Conservation (phyloP, 2,797 vertebrate species). For the Anas bahamensis region DNA sequence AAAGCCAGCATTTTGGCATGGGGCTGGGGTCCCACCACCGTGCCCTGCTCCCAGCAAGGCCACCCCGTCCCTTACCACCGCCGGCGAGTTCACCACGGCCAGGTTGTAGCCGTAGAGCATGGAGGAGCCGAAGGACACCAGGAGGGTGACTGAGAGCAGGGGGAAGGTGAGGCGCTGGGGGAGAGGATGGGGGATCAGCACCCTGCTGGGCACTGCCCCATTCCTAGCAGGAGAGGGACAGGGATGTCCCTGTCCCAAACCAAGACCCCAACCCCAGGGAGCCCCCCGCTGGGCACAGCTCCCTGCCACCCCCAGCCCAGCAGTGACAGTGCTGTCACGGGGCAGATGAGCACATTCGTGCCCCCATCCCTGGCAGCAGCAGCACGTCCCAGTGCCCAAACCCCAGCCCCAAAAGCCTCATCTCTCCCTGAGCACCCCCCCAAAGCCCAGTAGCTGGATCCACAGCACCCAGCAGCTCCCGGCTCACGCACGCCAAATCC, state of each 20-base stretch:
- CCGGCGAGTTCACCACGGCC: conserved; percentile 91
- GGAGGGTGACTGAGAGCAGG: conserved; percentile 84
- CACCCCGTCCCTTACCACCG: conserved; percentile 78
- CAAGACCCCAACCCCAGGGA: fast-evolving
- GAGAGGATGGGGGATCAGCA: background rate
- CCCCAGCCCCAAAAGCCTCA: background rate
- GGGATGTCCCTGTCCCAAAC: background rate
- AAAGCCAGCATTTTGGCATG: background rate
- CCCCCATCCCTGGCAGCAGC: background rate
- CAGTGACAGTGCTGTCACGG: background rate
- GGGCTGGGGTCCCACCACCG: fast-evolving
- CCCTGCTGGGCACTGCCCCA: fast-evolving
- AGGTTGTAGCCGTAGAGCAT: conserved; percentile 93
- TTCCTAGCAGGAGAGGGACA: background rate
- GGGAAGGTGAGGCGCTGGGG: conserved; percentile 83
- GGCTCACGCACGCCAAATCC: conserved; percentile 43
- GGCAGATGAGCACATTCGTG: fast-evolving
- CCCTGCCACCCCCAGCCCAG: background rate
- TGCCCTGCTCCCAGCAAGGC: background rate
- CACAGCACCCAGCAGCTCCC: background rate
- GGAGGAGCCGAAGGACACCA: conserved; percentile 91
- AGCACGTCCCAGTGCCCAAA: background rate
- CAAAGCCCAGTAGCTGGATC: conserved; percentile 16
- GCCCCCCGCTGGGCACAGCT: background rate
- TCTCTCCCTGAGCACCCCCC: no score